Evolutionary conservation across 1,140 invertebrate genomes (phyloP), one percentile per base, ranked within the genome.

Genomic region (Lordiphosa collinella): DNA sequence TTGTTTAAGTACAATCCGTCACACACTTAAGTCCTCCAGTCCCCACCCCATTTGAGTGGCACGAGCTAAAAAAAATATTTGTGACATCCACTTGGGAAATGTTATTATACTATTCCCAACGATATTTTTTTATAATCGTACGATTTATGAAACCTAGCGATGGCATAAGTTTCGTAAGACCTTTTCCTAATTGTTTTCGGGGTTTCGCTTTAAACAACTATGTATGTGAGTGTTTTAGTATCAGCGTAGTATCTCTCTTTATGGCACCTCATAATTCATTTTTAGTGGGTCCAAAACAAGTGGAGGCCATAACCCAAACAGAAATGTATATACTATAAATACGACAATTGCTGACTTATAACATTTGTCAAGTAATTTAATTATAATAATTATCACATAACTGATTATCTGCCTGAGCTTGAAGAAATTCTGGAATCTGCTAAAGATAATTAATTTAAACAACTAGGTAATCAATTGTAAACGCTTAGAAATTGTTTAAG

Each of bases 121-220:
- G 63, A 52, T 59, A 53, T 37, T 53, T 52, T 31, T 59, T 49
- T 66, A 70, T 80, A 70, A 82, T 80, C 75, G 54, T 14, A 44
- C 50, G 53, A 79, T 75, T 80, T 79, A 74, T 65, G 60, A 35
- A 16, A 10, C n/a, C 31, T 29, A 12, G 6, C 22, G 47, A 11
- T 37, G 43, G 47, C 40, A 18, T 34, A 32, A 37, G 32, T 34
- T 49, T 18, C 36, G 37, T 43, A 49, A 54, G 47, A 66, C 50
- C 44, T 48, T 41, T 60, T 34, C 29, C 32, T 38, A 46, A 57
- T 47, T 57, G 46, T 31, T 43, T 51, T 48, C 40, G 6, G 29
- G 29, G 8, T 50, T 55, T 43, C 10, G 31, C 34, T 25, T 54
- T 14, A 29, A 46, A 40, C 36, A 13, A 29, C 29, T 29, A 11